Conservation (phyloP, 2,797 vertebrate species). For the Chrysocyon brachyurus region DNA sequence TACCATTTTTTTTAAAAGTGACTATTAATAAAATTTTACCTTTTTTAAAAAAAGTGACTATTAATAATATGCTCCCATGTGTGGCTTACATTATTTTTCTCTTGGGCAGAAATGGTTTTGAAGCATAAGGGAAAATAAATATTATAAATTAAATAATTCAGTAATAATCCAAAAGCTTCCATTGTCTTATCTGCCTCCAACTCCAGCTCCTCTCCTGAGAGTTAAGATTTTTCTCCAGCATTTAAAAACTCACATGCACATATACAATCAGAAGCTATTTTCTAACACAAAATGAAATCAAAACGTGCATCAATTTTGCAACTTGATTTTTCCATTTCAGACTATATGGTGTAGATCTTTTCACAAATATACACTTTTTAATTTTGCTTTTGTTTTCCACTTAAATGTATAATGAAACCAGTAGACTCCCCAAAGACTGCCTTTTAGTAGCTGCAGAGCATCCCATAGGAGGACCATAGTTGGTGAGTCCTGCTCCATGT, state of each 20-base stretch:
- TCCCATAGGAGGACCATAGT: no score
- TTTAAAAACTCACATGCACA: not conserved
- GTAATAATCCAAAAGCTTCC: not conserved
- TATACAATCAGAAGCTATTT: not conserved
- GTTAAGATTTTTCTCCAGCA: not conserved
- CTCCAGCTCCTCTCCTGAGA: not conserved
- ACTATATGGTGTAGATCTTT: not conserved
- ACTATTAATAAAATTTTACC: not conserved
- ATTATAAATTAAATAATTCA: not conserved
- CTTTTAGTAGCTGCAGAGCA: fast-evolving
- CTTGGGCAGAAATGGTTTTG: not conserved
- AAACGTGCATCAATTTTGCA: not conserved
- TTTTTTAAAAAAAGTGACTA: not conserved
- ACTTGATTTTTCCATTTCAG: not conserved
- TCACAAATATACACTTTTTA: not conserved
- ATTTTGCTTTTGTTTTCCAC: not conserved
- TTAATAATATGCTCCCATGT: not conserved
- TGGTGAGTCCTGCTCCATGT: no score
- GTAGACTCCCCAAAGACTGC: not conserved
- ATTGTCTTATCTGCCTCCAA: not conserved
- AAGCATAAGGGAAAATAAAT: conserved; percentile 4
- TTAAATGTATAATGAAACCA: not conserved
- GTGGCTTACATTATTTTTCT: not conserved
- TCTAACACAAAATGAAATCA: conserved; percentile 12
- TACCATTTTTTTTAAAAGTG: not conserved